Evolutionary conservation across 2,797 vertebrate species (phyloP), one percentile per base, ranked within the genome.

Genomic region (Tangara arthus): DNA sequence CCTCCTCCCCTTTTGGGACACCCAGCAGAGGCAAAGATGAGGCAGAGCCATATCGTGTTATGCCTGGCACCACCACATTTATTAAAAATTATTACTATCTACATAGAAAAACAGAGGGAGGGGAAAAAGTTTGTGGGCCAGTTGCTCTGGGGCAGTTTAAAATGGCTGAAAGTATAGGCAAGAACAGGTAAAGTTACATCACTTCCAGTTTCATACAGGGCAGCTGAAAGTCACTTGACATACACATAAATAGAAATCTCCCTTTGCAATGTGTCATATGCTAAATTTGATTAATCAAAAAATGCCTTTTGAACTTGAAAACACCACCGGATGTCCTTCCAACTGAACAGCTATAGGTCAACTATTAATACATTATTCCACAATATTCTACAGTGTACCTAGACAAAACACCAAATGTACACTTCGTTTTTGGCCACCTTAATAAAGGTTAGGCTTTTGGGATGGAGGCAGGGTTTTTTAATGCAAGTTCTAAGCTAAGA

Each of bases 11-110:
- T 16, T 6, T 53, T 18, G 0, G 30, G 4, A 16, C 3, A 52
- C 11, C 0, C 8, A 0, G 2, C 4, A 30, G 20, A 50, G 4
- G 35, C 13, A 82, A 73, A 91, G 16, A 92, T 34, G 11, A 92
- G 15, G 69, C 87, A 94, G 63, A 95, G 80, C 82, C 76, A 91
- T 42, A 37, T 55, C 8, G 39, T 66, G 18, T 46, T 66, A 93
- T 73, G 91, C 95, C 92, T 89, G 87, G 85, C 90, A 92, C 75
- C 93, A 97, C 81, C 83, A 98, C 97, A 94, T 98, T 98, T 98
- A 98, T 98, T 98, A 98, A 98, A 98, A 98, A 98, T 96, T 79
- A 96, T 93, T 96, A 95, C 70, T 95, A 76, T 97, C 46, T 97
- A 98, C 97, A 97, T 92, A 97, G 30, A 90, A 97, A 95, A 91